Conservation (phyloP, 2,113 vertebrate species). For the Pelvicachromis taeniatus region DNA sequence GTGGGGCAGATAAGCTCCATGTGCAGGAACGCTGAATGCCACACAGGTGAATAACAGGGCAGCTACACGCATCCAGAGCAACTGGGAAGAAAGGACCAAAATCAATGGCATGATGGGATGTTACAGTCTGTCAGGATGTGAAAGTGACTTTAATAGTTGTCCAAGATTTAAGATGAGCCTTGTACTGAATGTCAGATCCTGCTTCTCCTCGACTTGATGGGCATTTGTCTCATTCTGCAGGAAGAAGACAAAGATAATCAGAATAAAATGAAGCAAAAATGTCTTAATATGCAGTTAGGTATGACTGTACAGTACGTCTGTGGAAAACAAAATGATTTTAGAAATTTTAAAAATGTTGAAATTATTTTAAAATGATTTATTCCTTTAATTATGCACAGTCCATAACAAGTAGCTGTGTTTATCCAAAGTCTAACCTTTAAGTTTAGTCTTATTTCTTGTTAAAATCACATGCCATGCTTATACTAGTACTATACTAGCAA, state of each 20-base stretch:
- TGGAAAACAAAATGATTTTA: neutral
- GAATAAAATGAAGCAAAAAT: neutral
- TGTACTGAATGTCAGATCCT: neutral
- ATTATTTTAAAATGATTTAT: neutral
- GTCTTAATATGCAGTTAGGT: neutral
- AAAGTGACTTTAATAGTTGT: neutral
- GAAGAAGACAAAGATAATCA: neutral
- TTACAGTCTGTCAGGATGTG: neutral
- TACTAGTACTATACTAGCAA: neutral
- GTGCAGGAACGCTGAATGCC: conserved; percentile 68
- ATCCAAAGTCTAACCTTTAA: neutral
- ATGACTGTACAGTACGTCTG: fast-evolving
- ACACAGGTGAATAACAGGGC: conserved; percentile 78
- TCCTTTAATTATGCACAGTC: neutral
- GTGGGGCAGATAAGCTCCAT: neutral
- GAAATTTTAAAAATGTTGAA: neutral
- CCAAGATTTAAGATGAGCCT: neutral
- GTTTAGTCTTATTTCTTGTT: neutral
- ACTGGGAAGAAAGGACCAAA: conserved; percentile 58
- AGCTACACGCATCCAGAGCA: conserved; percentile 74
- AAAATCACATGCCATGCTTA: neutral
- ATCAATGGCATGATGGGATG: conserved; percentile 66
- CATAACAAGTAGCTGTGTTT: neutral
- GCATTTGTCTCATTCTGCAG: conserved; percentile 8
- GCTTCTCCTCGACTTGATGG: neutral